phyloP scores from a whole-genome alignment of 1,140 invertebrate genomes.

The Procambarus clarkii region DNA sequence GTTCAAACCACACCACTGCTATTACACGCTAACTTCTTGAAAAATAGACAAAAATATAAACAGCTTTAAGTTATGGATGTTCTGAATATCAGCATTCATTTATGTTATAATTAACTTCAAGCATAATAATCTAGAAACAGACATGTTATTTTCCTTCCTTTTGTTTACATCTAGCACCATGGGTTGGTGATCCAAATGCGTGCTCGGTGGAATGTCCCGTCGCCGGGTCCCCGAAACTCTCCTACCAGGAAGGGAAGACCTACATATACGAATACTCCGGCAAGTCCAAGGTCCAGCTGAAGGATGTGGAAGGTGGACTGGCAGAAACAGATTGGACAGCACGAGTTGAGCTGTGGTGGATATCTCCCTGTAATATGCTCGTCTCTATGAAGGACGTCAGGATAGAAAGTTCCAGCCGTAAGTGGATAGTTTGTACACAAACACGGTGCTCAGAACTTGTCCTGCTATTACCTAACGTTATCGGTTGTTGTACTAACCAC shows the following conservation, averaged over 20 bases:
- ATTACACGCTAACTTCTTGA: not conserved
- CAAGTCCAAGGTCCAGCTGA: slow-evolving; percentile 42
- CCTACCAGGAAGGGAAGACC: slow-evolving; percentile 23
- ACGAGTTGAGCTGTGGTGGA: slow-evolving; percentile 7
- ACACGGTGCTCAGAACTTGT: not conserved
- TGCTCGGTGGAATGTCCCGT: slow-evolving; percentile 54
- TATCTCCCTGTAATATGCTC: slow-evolving; percentile 41
- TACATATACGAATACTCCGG: slow-evolving; percentile 45
- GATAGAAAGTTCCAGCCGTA: slow-evolving; percentile 24
- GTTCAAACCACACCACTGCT: too few relatives aligned
- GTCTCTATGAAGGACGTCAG: slow-evolving; percentile 33
- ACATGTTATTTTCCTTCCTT: too few relatives aligned
- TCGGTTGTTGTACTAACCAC: not conserved
- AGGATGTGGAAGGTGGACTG: slow-evolving; percentile 43
- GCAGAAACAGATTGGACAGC: not conserved
- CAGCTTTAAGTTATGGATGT: too few relatives aligned
- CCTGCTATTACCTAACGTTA: not conserved
- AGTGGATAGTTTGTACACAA: not conserved
- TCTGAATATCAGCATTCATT: too few relatives aligned
- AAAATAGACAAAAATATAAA: too few relatives aligned
- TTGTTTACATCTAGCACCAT: not conserved
- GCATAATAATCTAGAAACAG: too few relatives aligned
- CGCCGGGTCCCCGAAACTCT: slow-evolving; percentile 21
- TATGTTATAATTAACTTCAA: too few relatives aligned
- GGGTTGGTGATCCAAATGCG: not conserved